Conservation (phyloP, 2,888 invertebrate genomes). For the Papilio elwesi region DNA sequence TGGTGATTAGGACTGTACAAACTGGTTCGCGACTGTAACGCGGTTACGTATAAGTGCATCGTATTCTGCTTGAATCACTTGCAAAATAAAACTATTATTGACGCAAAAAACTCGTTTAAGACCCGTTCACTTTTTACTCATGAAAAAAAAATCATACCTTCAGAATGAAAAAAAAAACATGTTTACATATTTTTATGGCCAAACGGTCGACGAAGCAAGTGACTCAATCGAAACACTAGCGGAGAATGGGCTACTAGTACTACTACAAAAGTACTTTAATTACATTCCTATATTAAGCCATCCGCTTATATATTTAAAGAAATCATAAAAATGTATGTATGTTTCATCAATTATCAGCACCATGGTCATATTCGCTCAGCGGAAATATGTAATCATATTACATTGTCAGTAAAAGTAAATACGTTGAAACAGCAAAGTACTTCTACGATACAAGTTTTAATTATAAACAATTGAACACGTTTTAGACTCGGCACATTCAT, state of each 20-base stretch:
- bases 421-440: not conserved
- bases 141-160: too few relatives aligned
- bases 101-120: slow-evolving; percentile 53
- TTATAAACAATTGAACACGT: too few relatives aligned
- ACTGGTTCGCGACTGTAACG: slow-evolving; percentile 30
- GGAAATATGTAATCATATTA: not conserved
- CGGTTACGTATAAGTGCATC: slow-evolving; percentile 51
- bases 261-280: too few relatives aligned
- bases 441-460: not conserved
- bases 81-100: slow-evolving; percentile 52
- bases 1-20: slow-evolving; percentile 25
- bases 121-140: slow-evolving; percentile 54
- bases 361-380: not conserved
- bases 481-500: not conserved
- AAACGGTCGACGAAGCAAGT: too few relatives aligned
- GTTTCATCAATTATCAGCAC: not conserved
- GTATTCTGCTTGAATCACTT: slow-evolving; percentile 48
- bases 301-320: too few relatives aligned
- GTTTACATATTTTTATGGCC: too few relatives aligned
- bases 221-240: too few relatives aligned
- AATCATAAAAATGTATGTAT: not conserved
- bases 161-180: too few relatives aligned
- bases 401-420: not conserved
- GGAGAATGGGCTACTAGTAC: too few relatives aligned
- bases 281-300: too few relatives aligned